Evolutionary conservation across 2,888 invertebrate species (phyloP).

Genomic region (Antitype chi): DNA sequence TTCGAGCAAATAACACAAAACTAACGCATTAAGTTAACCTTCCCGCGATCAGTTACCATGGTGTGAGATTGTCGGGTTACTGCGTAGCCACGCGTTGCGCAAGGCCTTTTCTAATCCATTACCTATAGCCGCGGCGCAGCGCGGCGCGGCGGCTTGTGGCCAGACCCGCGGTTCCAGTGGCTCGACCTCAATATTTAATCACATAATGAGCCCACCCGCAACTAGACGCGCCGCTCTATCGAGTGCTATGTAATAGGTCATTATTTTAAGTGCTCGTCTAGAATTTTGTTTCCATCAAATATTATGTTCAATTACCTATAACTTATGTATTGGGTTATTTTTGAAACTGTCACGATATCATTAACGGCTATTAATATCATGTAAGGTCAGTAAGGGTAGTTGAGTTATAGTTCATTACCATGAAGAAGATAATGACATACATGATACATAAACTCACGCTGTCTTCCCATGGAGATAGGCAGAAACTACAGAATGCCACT

Average conservation of each 20-base stretch:
- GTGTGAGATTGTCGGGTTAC: background rate
- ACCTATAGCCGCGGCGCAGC: constrained; percentile 14
- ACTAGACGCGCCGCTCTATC: constrained; percentile 38
- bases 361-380: background rate
- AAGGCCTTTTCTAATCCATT: constrained; percentile 66
- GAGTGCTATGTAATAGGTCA: constrained; percentile 41
- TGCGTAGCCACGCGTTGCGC: constrained; percentile 18
- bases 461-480: too few relatives aligned
- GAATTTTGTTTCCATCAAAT: constrained; percentile 22
- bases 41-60: background rate
- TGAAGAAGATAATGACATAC: background rate
- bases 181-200: constrained; percentile 65
- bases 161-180: constrained; percentile 34
- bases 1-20: background rate
- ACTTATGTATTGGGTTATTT: background rate
- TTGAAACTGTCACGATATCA: background rate
- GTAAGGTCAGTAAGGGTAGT: background rate
- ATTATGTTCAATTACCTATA: constrained; percentile 5
- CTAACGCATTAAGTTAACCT: background rate
- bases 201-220: constrained; percentile 61
- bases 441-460: too few relatives aligned
- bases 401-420: background rate
- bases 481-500: too few relatives aligned
- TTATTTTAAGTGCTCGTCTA: constrained; percentile 56
- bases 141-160: background rate